phyloP scores from a whole-genome alignment of 2,888 invertebrate species.

The Mesorhabditis spiculigera region DNA sequence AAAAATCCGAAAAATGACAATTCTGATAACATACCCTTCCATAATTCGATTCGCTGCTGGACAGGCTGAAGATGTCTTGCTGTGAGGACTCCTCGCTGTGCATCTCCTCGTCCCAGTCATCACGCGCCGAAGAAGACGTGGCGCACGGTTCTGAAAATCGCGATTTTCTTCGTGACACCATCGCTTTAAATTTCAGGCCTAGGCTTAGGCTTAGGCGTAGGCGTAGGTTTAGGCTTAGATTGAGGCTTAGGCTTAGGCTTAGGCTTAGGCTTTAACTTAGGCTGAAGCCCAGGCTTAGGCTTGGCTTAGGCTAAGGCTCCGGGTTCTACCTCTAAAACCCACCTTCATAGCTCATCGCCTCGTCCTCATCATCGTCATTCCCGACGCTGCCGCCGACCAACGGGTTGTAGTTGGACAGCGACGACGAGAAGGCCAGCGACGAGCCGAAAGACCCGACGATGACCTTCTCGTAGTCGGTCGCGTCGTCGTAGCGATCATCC shows the following conservation, averaged over 20 bases:
- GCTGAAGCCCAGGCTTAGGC: too few relatives aligned
- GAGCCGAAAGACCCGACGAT: constrained; percentile 1
- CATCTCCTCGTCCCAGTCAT: constrained; percentile 2
- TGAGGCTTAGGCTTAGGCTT: too few relatives aligned
- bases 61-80: constrained; percentile 4
- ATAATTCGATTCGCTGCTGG: not conserved
- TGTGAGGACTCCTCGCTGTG: not conserved
- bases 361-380: constrained; percentile 2
- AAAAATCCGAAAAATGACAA: too few relatives aligned
- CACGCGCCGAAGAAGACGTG: not conserved
- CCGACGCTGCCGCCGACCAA: not conserved
- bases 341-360: constrained; percentile 2
- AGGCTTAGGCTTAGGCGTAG: too few relatives aligned
- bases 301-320: not conserved
- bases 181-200: too few relatives aligned
- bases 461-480: not conserved
- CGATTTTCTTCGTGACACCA: not conserved
- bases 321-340: not conserved
- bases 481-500: not conserved
- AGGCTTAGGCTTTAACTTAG: too few relatives aligned
- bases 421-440: not conserved
- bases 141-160: not conserved
- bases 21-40: not conserved
- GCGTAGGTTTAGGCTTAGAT: too few relatives aligned
- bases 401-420: not conserved